These are phyloP conservation scores for Dallia pectoralis DNA, from an alignment of 2,797 vertebrate genomes.

Conservation along the genomic window DNA sequence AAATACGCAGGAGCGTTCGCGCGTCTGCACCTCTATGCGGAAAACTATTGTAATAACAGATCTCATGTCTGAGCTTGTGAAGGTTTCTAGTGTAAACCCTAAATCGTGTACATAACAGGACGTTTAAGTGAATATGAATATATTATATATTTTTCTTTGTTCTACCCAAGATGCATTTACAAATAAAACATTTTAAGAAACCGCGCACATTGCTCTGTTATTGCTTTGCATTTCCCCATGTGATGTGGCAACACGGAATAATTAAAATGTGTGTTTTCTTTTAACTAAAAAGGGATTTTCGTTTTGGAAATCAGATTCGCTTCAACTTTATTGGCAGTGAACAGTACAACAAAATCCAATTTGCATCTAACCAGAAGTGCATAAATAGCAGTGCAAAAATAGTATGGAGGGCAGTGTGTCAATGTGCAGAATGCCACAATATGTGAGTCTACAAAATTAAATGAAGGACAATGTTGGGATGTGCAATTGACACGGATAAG, in stretches of 20 bases:
- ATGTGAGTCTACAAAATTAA: too few species aligned
- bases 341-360: too few species aligned
- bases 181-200: constrained; percentile 90
- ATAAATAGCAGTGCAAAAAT: too few species aligned
- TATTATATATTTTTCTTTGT: constrained; percentile 81
- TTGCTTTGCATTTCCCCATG: neutral
- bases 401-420: too few species aligned
- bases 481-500: too few species aligned
- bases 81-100: constrained; percentile 84
- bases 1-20: constrained; percentile 88
- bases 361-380: too few species aligned
- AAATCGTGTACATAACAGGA: constrained; percentile 90
- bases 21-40: constrained; percentile 75
- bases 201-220: neutral
- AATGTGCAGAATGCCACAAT: too few species aligned
- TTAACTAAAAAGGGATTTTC: too few species aligned
- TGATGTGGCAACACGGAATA: neutral
- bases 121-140: constrained; percentile 76
- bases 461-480: too few species aligned
- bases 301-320: too few species aligned
- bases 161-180: constrained; percentile 92
- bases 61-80: constrained; percentile 77
- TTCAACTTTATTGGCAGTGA: too few species aligned
- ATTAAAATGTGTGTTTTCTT: too few species aligned
- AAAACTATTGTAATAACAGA: constrained; percentile 78